phyloP scores from a whole-genome alignment of 1,140 invertebrate genomes.

The Apis mellifera region DNA sequence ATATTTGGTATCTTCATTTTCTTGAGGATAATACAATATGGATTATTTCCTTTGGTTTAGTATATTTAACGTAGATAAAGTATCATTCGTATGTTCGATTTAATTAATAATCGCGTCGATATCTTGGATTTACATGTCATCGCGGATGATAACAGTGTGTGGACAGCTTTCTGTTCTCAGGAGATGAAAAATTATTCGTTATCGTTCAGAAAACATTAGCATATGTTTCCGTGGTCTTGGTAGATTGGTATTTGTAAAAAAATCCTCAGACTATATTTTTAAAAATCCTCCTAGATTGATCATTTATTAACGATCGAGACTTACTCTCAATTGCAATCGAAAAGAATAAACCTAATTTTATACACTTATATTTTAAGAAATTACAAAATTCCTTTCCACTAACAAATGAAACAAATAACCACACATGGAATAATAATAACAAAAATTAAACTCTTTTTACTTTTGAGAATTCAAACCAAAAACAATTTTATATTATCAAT shows the following conservation, averaged over 20 bases:
- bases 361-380: too few species aligned
- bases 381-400: too few species aligned
- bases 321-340: too few species aligned
- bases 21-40: not conserved
- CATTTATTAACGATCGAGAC: not conserved
- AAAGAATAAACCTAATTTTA: too few species aligned
- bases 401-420: too few species aligned
- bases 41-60: not conserved
- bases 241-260: constrained; percentile 31
- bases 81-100: constrained; percentile 17
- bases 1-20: too few species aligned
- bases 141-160: constrained; percentile 59
- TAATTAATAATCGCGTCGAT: constrained; percentile 56
- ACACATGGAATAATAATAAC: too few species aligned
- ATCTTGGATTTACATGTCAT: constrained; percentile 38
- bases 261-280: not conserved
- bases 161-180: constrained; percentile 64
- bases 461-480: too few species aligned
- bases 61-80: not conserved
- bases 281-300: not conserved
- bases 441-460: too few species aligned
- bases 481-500: too few species aligned
- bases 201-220: constrained; percentile 59
- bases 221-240: constrained; percentile 41
- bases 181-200: constrained; percentile 63